Base-by-base conservation (phyloP, 2,888 invertebrate genomes). In the Gymnosoma rotundatum region DNA sequence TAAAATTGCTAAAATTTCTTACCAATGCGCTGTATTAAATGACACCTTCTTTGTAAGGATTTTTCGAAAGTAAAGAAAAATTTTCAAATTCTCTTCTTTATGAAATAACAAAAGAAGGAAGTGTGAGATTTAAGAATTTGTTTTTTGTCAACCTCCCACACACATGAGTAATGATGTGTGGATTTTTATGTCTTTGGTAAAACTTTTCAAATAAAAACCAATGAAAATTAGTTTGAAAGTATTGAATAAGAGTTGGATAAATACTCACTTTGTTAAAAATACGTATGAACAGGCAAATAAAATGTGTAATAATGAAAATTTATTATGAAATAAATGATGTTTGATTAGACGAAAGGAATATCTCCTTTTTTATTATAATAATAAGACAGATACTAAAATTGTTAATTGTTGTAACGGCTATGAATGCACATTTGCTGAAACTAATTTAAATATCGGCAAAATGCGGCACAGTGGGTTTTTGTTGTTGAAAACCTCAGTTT, bases 131-230 rank as follows among this genome's bases (percentile, higher is more conserved):
- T 45, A 25, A 50, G 38, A 72, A 50, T 56, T 73, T 72, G 2
- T 74, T 3, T 20, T 20, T 67, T 54, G 60, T 66, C 20, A 54
- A 45, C 50, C 54, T 83, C 81, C 74, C 67, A 69, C 83, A 69
- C 58, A 86, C 83, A 86, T 86, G 86, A 87, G 81, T 85, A 83
- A 87, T 79, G 86, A 87, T 83, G 87, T 86, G 86, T 85, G 85
- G 80, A 83, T 83, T 86, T 86, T 86, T 87, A 87, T 87, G 69
- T 83, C 45, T 70, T 78, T 80, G 18, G 61, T 52, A 76, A 85
- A 83, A 14, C 78, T 81, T 85, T 84, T 78, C 82, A 42, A 78
- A 84, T 84, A 82, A 84, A 84, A 84, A 58, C 78, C 84, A 82
- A 84, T 84, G 78, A 84, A 84, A 84, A 84, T 81, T 84, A 78